phyloP scores from a whole-genome alignment of 2,797 vertebrate species.

The Oceanodroma leucorhoa region DNA sequence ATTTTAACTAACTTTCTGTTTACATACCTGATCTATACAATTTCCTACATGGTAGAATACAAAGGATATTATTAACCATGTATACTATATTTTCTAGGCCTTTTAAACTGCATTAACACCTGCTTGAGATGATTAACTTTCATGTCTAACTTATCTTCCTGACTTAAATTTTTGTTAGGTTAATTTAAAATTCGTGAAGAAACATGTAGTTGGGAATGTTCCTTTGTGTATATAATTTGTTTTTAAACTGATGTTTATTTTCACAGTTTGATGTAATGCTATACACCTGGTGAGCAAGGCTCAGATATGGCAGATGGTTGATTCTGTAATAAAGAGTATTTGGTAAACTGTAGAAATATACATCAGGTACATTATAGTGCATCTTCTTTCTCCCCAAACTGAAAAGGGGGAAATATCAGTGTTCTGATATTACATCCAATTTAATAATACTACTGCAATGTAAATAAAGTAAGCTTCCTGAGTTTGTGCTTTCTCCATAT shows the following conservation, averaged over 20 bases:
- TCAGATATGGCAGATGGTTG: conserved; percentile 54
- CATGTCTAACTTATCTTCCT: conserved; percentile 52
- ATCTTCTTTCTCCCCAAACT: background rate
- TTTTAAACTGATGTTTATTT: conserved; percentile 67
- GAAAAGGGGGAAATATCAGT: background rate
- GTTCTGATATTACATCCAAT: background rate
- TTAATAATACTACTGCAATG: background rate
- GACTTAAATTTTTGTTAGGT: background rate
- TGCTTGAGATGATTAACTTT: conserved; percentile 60
- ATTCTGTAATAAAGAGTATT: conserved; percentile 41
- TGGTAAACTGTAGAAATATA: conserved; percentile 39
- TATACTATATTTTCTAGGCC: background rate
- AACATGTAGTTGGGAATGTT: background rate
- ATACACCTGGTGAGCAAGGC: conserved; percentile 55
- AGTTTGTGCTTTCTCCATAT: conserved; percentile 29
- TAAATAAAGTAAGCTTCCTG: background rate
- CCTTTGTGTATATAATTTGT: conserved; percentile 17
- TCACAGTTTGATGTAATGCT: conserved; percentile 60
- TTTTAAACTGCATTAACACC: conserved; percentile 30
- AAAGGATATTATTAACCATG: conserved; percentile 55
- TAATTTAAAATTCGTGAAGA: background rate
- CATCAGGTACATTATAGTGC: background rate
- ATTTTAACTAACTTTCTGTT: conserved; percentile 63
- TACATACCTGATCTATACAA: conserved; percentile 14
- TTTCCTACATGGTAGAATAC: conserved; percentile 48